Conservation (phyloP, 2,888 invertebrate species). For the Ectropis crepuscularia region DNA sequence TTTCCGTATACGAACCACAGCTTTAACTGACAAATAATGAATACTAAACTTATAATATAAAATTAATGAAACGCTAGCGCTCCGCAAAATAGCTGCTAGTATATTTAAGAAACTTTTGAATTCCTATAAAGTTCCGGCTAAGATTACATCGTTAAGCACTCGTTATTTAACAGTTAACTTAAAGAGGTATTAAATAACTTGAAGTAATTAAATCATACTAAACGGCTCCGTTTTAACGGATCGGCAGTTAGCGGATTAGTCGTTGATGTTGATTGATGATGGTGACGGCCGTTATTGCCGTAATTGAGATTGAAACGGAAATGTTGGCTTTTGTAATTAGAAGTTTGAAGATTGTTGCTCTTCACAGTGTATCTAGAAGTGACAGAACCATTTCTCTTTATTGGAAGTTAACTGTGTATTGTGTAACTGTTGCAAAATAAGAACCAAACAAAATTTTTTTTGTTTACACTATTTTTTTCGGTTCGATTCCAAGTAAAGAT, state of each 20-base stretch:
- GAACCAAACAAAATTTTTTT: neutral
- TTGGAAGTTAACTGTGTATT: neutral
- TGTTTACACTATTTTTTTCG: no score
- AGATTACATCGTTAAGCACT: slow-evolving; percentile 21
- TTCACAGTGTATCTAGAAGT: slow-evolving; percentile 14
- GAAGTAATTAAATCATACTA: slow-evolving; percentile 19
- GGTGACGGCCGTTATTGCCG: slow-evolving; percentile 15
- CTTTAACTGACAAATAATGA: no score
- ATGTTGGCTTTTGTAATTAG: slow-evolving; percentile 21
- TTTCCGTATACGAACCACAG: no score
- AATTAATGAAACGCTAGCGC: no score
- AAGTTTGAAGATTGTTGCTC: slow-evolving; percentile 13
- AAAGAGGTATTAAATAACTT: slow-evolving; percentile 24
- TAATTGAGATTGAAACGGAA: slow-evolving; percentile 23
- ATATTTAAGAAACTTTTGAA: neutral
- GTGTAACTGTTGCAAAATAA: neutral
- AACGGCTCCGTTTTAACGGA: slow-evolving; percentile 17
- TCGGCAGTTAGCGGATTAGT: slow-evolving; percentile 9
- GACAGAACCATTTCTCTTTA: neutral
- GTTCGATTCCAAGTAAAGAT: no score
- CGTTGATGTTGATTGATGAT: slow-evolving; percentile 29
- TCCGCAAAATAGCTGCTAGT: no score
- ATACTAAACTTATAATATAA: no score
- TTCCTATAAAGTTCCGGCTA: slow-evolving; percentile 1
- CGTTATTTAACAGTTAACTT: slow-evolving; percentile 8